These are phyloP conservation scores for Spisula subtruncata DNA, from an alignment of 2,888 invertebrate genomes.

Conservation along the genomic window DNA sequence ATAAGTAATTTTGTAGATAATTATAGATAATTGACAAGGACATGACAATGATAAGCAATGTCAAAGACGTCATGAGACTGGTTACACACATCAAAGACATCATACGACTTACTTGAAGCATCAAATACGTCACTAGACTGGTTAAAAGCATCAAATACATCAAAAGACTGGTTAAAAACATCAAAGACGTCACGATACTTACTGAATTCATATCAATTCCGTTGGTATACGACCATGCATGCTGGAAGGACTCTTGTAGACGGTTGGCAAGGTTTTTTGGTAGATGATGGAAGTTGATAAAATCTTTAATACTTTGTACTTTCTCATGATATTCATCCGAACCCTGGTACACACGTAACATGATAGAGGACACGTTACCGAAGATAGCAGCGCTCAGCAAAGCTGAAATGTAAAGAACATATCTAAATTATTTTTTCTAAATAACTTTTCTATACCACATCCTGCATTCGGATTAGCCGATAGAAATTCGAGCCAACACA, in stretches of 20 bases:
- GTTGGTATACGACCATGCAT: constrained; percentile 87
- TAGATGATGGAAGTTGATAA: constrained; percentile 87
- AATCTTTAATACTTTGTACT: constrained; percentile 87
- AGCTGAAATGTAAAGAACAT: constrained; percentile 77
- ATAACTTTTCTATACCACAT: too few relatives aligned
- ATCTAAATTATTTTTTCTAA: too few relatives aligned
- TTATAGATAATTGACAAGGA: too few relatives aligned
- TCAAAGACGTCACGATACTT: constrained; percentile 65
- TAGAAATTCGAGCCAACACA: too few relatives aligned
- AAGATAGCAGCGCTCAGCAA: constrained; percentile 88
- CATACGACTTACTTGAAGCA: too few relatives aligned
- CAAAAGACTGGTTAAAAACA: too few relatives aligned
- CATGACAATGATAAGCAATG: too few relatives aligned
- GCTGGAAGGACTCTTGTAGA: constrained; percentile 87
- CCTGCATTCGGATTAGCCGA: too few relatives aligned
- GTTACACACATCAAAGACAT: neutral
- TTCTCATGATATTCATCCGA: constrained; percentile 88
- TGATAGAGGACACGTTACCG: constrained; percentile 88
- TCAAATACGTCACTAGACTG: neutral
- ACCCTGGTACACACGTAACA: constrained; percentile 87
- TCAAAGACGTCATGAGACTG: too few relatives aligned
- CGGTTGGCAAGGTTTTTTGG: constrained; percentile 87
- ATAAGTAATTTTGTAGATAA: too few relatives aligned
- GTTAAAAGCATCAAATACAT: neutral
- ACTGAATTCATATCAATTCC: constrained; percentile 88